Conservation (phyloP, 2,113 vertebrate genomes). For the Ailurus styani region DNA sequence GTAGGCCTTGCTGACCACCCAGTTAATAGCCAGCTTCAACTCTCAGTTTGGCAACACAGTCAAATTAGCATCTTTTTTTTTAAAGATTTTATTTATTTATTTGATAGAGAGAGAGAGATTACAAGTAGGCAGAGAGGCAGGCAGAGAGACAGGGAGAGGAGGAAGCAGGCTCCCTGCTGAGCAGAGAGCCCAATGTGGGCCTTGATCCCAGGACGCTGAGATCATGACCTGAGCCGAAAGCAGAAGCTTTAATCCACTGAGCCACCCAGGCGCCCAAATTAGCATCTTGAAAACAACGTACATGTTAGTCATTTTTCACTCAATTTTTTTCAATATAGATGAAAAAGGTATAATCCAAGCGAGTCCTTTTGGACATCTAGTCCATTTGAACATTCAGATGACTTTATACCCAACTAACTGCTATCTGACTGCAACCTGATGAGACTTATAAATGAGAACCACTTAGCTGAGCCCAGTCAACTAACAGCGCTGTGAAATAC, state of each 20-base stretch:
- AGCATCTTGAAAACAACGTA: constrained; percentile 3
- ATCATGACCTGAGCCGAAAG: too few relatives aligned
- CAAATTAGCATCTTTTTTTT: constrained; percentile 32
- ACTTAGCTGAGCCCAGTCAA: not conserved
- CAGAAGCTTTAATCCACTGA: too few relatives aligned
- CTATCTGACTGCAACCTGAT: not conserved
- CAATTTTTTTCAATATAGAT: not conserved
- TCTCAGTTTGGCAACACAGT: not conserved
- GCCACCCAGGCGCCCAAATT: too few relatives aligned
- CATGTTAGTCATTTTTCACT: not conserved
- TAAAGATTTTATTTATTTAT: too few relatives aligned
- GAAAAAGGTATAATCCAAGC: not conserved
- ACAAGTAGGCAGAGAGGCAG: too few relatives aligned
- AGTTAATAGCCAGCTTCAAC: not conserved
- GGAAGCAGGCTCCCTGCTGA: too few relatives aligned
- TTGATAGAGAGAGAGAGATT: too few relatives aligned
- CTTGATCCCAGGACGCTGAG: too few relatives aligned
- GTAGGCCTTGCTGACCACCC: not conserved
- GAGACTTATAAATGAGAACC: not conserved
- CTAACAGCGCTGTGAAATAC: not conserved
- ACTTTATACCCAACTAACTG: not conserved
- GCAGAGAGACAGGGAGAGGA: too few relatives aligned
- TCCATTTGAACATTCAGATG: not conserved
- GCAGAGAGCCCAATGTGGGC: too few relatives aligned
- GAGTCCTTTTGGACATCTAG: not conserved